Evolutionary conservation across 2,888 invertebrate species (phyloP).

Genomic region (Drosophila demipolita): DNA sequence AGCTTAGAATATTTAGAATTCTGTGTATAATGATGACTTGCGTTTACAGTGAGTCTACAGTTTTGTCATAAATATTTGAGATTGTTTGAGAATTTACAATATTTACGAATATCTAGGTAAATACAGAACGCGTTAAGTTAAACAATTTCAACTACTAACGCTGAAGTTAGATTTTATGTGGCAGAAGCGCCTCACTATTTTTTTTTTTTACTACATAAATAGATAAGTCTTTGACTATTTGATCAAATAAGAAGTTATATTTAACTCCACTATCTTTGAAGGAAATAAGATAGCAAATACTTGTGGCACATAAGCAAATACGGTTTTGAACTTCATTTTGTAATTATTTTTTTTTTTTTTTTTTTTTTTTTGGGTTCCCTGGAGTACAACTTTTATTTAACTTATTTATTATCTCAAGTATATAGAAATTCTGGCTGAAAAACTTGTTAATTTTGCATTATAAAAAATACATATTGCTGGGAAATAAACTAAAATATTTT

Average conservation of each 20-base stretch:
- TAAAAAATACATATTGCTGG: background rate
- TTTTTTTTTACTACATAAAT: background rate
- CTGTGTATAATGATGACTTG: background rate
- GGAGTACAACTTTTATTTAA: background rate
- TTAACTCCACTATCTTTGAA: background rate
- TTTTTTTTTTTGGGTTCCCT: background rate
- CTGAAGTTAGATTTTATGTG: slow-evolving; percentile 17
- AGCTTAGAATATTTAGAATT: background rate
- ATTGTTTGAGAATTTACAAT: slow-evolving; percentile 43
- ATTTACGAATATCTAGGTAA: slow-evolving; percentile 8
- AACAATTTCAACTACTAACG: slow-evolving; percentile 22
- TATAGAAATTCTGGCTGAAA: too few species aligned
- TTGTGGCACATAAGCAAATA: background rate
- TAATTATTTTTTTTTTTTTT: background rate
- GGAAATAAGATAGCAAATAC: background rate
- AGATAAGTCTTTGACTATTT: background rate
- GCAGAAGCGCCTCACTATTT: background rate
- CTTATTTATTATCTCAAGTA: background rate
- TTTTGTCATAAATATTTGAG: slow-evolving; percentile 5
- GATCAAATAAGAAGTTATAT: slow-evolving; percentile 6
- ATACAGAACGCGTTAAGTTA: slow-evolving; percentile 38
- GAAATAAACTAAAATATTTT: background rate
- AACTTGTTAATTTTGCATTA: too few species aligned
- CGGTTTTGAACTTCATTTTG: background rate
- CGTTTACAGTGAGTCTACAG: background rate